Conservation (phyloP, 2,113 vertebrate genomes). For the Lagopus leucura region DNA sequence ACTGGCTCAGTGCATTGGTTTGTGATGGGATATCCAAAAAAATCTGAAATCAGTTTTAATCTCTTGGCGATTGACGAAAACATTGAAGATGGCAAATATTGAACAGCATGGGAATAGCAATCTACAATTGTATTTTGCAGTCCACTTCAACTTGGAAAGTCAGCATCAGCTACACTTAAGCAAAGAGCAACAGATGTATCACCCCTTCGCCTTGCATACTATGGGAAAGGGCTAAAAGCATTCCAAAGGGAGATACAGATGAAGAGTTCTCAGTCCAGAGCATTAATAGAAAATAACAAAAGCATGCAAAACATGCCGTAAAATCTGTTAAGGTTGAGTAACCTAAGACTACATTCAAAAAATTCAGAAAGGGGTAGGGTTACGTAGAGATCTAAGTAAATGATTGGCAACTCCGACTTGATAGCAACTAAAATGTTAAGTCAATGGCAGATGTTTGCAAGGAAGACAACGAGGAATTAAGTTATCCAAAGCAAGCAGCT, state of each 20-base stretch:
- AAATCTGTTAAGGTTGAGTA: not conserved
- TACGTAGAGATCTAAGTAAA: not conserved
- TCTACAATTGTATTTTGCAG: not conserved
- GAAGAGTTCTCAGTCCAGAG: not conserved
- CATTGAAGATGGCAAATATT: not conserved
- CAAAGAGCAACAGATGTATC: not conserved
- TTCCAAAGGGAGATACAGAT: not conserved
- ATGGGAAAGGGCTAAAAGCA: not conserved
- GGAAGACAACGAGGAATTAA: not conserved
- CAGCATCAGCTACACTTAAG: not conserved
- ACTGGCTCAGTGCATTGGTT: not conserved
- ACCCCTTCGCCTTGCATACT: not conserved
- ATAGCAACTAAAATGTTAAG: not conserved
- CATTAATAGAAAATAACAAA: not conserved
- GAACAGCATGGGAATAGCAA: not conserved
- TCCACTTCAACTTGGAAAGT: not conserved
- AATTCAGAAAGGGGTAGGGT: not conserved
- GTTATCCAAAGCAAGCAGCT: not conserved
- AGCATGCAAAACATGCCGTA: not conserved
- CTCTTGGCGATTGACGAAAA: not conserved
- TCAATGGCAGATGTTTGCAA: not conserved
- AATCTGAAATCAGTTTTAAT: not conserved
- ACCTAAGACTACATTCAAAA: not conserved
- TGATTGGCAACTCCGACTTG: not conserved
- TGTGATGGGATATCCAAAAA: not conserved